Evolutionary conservation across 2,888 invertebrate species (phyloP), one percentile per base, ranked within the genome.

Genomic region (Polyommatus iphigenia): DNA sequence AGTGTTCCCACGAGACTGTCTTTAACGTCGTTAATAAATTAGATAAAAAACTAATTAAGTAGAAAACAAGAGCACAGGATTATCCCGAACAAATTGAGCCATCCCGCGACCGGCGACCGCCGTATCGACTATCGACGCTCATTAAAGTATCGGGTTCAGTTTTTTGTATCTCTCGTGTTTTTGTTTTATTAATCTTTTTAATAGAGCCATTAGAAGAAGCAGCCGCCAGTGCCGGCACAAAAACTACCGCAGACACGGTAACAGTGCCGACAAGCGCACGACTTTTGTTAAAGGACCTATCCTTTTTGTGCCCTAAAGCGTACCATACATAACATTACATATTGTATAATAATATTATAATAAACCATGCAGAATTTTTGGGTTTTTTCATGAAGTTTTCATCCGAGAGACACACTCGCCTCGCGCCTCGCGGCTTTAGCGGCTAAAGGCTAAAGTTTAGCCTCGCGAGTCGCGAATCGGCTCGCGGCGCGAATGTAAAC

Each of bases 111-210:
- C 79, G 80, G 80, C 78, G 81, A 46, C 46, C 81, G 62, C 80
- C 71, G 79, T 76, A 81, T 82, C 82, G 83, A 86, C 86, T 76
- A 82, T 82, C 82, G 83, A 86, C 86, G 90, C 90, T 93, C 91
- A 93, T 93, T 93, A 91, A 93, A 93, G 91, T 92, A 86, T 81
- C 83, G 85, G 87, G 89, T 85, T 83, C 85, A 85, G 87, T 89
- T 87, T 88, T 90, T 90, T 90, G 89, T 86, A 54, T 18, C 54
- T 54, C 15, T 54, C 18, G 54, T 54, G 5, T 88, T 84, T 89
- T 87, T 86, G 85, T 84, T 54, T 89, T 87, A 93, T 93, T 92
- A 93, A 93, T 93, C 93, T 90, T 85, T 89, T 91, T 92, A 93
- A 94, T 94, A 92, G 92, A 94, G 93, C 88, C 92, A 93, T 94